phyloP scores from a whole-genome alignment of 2,797 vertebrate species.

The Coreius guichenoti region DNA sequence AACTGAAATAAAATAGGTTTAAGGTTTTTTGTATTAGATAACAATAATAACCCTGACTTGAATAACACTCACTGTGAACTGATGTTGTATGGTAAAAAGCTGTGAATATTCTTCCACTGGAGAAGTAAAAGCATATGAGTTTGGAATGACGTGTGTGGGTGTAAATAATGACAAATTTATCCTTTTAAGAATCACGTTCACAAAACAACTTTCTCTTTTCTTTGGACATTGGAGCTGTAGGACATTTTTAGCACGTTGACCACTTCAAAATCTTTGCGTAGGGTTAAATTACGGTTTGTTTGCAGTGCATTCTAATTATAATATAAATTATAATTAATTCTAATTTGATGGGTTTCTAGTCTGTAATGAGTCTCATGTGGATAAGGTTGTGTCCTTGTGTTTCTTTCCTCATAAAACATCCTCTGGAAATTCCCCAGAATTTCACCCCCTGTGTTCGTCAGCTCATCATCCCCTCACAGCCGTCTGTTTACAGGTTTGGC shows the following conservation, averaged over 20 bases:
- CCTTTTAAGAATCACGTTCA: background rate
- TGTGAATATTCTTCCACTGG: background rate
- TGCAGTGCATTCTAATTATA: slow-evolving; percentile 13
- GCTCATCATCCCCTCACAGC: background rate
- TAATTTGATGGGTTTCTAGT: slow-evolving; percentile 10
- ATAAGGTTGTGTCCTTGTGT: background rate
- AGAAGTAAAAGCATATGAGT: background rate
- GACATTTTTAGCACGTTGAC: background rate
- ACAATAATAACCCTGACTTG: background rate
- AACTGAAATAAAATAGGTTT: background rate
- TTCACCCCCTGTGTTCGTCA: background rate
- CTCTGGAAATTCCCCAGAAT: background rate
- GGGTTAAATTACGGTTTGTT: background rate
- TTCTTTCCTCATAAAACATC: background rate
- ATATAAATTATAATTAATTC: no score
- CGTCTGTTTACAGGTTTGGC: background rate
- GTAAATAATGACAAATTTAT: background rate
- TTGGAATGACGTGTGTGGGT: background rate
- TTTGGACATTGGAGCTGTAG: background rate
- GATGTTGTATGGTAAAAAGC: background rate
- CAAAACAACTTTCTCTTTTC: slow-evolving; percentile 7
- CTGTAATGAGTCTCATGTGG: slow-evolving; percentile 22
- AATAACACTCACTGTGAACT: background rate
- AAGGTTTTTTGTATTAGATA: background rate
- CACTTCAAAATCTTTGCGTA: background rate